phyloP scores from a whole-genome alignment of 1,140 invertebrate genomes.

The Apis cerana region DNA sequence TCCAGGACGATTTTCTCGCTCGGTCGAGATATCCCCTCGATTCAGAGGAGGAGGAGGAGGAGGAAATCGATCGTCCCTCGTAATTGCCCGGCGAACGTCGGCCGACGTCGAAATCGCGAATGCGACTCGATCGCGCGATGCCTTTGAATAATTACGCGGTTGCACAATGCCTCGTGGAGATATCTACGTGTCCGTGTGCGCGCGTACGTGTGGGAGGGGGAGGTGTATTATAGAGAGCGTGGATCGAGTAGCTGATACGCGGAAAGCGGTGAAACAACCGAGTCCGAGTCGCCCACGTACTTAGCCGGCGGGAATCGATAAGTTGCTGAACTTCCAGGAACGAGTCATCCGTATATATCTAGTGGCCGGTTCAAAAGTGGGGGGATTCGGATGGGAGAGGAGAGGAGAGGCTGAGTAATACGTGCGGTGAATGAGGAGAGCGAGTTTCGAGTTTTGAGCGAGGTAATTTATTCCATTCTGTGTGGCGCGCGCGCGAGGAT shows the following conservation, averaged over 20 bases:
- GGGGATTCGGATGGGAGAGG: not conserved
- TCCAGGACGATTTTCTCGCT: conserved; percentile 19
- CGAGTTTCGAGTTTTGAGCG: too few relatives aligned
- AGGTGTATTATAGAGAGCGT: not conserved
- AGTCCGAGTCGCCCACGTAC: conserved; percentile 33
- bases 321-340: conserved; percentile 43
- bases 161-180: conserved; percentile 23
- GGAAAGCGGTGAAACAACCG: conserved; percentile 3
- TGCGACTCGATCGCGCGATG: conserved; percentile 16
- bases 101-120: not conserved
- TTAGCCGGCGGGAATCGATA: conserved; percentile 33
- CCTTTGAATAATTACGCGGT: conserved; percentile 46
- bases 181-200: not conserved
- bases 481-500: too few relatives aligned
- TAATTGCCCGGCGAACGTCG: too few relatives aligned
- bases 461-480: too few relatives aligned
- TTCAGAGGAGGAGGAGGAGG: too few relatives aligned
- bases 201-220: not conserved
- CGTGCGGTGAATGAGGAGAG: not conserved
- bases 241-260: conserved; percentile 21
- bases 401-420: not conserved
- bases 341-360: conserved; percentile 13
- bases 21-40: too few relatives aligned
- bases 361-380: conserved; percentile 21
- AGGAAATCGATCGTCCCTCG: too few relatives aligned